A percentile compares a stretch with the other conserved stretches of the same genome.
Evolutionary conservation across 2,113 vertebrate species (phyloP).

Genomic region (Tympanuchus pallidicinctus): DNA sequence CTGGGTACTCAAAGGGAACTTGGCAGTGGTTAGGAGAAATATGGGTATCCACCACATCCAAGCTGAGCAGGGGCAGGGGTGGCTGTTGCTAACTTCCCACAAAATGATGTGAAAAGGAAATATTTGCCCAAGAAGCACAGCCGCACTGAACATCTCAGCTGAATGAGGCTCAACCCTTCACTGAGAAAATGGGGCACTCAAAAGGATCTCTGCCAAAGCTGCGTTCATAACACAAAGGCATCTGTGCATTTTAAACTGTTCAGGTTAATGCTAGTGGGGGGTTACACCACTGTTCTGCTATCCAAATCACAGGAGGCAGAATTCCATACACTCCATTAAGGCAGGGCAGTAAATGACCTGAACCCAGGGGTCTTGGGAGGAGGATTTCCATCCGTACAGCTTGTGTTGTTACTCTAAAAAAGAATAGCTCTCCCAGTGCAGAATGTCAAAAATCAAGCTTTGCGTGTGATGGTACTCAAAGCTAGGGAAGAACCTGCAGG

Average conservation of each 20-base stretch:
- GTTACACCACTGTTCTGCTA: background rate
- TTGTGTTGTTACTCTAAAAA: background rate
- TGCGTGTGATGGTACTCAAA: background rate
- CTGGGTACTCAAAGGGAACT: rapidly evolving
- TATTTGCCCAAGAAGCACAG: background rate
- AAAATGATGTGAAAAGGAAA: background rate
- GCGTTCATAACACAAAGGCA: background rate
- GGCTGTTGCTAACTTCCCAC: background rate
- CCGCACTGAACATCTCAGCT: background rate
- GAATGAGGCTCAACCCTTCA: background rate
- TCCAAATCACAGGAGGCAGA: background rate
- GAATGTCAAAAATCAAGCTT: background rate
- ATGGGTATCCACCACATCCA: background rate
- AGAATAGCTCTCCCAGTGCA: background rate
- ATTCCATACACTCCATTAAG: background rate
- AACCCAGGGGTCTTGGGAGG: background rate
- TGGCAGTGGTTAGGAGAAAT: background rate
- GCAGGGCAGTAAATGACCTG: background rate
- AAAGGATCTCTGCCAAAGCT: background rate
- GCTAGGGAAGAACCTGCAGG: background rate
- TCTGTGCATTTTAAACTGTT: background rate
- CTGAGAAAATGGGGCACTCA: background rate
- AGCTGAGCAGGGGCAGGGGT: background rate
- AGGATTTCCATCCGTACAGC: background rate
- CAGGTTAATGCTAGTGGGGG: background rate